Conservation (phyloP, 2,888 invertebrate genomes). For the Polymixis flavicincta region DNA sequence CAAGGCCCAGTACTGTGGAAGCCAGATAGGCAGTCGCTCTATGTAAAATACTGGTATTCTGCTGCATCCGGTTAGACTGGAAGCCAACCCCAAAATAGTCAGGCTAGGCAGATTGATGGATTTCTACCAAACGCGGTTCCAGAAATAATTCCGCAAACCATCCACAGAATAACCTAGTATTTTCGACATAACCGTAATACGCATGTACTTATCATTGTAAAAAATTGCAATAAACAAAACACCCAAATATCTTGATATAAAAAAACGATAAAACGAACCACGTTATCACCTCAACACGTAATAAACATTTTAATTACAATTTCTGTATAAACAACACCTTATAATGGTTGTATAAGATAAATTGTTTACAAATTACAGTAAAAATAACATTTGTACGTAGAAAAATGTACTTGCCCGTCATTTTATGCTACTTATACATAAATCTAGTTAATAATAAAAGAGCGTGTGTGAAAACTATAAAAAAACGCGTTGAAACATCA, state of each 20-base stretch:
- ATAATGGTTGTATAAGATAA: conserved; percentile 40
- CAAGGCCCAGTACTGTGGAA: too few relatives aligned
- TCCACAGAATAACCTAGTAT: neutral
- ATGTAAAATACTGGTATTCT: too few relatives aligned
- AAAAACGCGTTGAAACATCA: conserved; percentile 60
- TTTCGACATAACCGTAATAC: neutral
- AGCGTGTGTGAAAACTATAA: conserved; percentile 45
- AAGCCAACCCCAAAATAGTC: too few relatives aligned
- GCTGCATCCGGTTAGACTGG: too few relatives aligned
- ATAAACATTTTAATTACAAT: conserved; percentile 59
- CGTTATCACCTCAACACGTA: conserved; percentile 50
- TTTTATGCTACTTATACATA: conserved; percentile 59
- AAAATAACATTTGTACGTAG: conserved; percentile 56
- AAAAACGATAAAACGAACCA: conserved; percentile 47
- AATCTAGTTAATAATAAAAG: conserved; percentile 67
- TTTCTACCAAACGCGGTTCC: neutral
- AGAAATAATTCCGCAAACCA: neutral
- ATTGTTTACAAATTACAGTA: conserved; percentile 56
- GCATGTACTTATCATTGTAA: neutral
- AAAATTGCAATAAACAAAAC: conserved; percentile 15
- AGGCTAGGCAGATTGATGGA: too few relatives aligned
- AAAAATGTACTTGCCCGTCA: conserved; percentile 50
- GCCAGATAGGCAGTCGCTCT: too few relatives aligned
- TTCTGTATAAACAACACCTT: conserved; percentile 37
- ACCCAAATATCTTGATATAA: conserved; percentile 31